Base-by-base conservation (phyloP, 2,797 vertebrate genomes). In the Sebastes hubbsi region DNA sequence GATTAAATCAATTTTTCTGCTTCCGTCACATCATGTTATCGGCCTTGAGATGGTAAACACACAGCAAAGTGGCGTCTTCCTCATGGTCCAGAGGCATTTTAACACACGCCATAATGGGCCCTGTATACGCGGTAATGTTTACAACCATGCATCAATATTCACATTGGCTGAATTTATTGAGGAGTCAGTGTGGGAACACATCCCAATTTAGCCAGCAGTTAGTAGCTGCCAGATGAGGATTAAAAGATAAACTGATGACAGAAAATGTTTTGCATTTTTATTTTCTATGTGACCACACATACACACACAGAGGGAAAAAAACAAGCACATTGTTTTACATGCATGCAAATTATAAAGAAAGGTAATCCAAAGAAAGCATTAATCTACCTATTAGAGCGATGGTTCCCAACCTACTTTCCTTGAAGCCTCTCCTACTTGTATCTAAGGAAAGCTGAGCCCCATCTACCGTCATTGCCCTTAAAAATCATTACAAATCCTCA, bases 1-100 rank as follows among this genome's bases (percentile, higher is more conserved):
- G 91, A 94, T 93, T 90, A 90, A 95, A 94, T 94, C 92, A 94
- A 93, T 94, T 92, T 90, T 84, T 87, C 83, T 89, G 90, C 92
- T 91, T 93, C 92, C 84, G 89, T 93, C 92, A 92, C 90, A 80
- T 92, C 86, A 78, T 25, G 89, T 94, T 95, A 94, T 93, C 91
- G 80, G 90, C 88, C 87, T 83, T 83, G 82, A 91, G 91, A 93
- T 80, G 85, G 87, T 89, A 92, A 93, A 94, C 92, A 93, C 90
- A 86, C 89, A 83, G 86, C 88, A 91, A 91, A 94, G 91, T 92
- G 90, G 64, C 89, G 80, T 93, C 90, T 91, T 93, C 85, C 87
- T 88, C 20, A 52, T 72, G 82, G 87, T 91, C 91, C 81, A 80
- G 70, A 90, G 89, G 77, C 89, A 80, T 82, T 86, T 77, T 64